A percentile compares a stretch with the other conserved stretches of the same genome.
Evolutionary conservation across 2,797 vertebrate species (phyloP).

Genomic region (Labeo calbasu): DNA sequence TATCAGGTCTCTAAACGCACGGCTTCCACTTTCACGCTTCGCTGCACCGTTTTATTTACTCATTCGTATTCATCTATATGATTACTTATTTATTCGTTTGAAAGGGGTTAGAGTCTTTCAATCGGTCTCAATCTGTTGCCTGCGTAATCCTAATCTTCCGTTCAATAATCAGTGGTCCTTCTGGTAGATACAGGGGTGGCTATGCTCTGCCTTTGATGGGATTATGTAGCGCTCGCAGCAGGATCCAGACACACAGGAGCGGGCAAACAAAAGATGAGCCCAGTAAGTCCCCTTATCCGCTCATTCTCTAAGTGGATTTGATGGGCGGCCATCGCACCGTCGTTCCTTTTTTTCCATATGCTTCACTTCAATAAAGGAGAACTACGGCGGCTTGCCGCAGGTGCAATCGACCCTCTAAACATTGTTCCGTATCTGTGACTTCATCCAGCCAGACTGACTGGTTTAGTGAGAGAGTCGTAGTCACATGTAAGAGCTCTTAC

Average conservation of each 20-base stretch:
- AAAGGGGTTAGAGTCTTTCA: not conserved
- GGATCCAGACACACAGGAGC: slow-evolving; percentile 46
- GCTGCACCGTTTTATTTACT: not conserved
- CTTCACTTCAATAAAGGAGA: slow-evolving; percentile 6
- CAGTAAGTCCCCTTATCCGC: slow-evolving; percentile 57
- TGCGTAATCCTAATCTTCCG: slow-evolving; percentile 49
- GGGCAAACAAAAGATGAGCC: slow-evolving; percentile 58
- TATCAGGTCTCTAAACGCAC: not conserved
- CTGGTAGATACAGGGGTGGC: slow-evolving; percentile 41
- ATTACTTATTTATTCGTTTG: slow-evolving; percentile 29
- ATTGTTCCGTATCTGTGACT: slow-evolving; percentile 1
- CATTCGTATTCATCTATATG: slow-evolving; percentile 30
- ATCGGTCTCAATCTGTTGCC: slow-evolving; percentile 39
- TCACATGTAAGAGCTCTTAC: not conserved
- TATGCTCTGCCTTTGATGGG: slow-evolving; percentile 55
- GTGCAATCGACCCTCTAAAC: slow-evolving; percentile 13
- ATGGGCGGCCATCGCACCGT: slow-evolving; percentile 41
- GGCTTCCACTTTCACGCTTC: not conserved
- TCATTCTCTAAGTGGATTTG: slow-evolving; percentile 72
- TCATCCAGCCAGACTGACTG: slow-evolving; percentile 27
- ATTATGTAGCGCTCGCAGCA: slow-evolving; percentile 55
- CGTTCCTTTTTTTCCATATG: slow-evolving; percentile 38
- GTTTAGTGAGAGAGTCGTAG: slow-evolving; percentile 24
- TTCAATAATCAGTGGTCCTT: slow-evolving; percentile 49
- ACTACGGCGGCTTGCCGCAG: not conserved